These are phyloP conservation scores for Crotalus horridus DNA, from an alignment of 2,113 vertebrate genomes.

Conservation along the genomic window DNA sequence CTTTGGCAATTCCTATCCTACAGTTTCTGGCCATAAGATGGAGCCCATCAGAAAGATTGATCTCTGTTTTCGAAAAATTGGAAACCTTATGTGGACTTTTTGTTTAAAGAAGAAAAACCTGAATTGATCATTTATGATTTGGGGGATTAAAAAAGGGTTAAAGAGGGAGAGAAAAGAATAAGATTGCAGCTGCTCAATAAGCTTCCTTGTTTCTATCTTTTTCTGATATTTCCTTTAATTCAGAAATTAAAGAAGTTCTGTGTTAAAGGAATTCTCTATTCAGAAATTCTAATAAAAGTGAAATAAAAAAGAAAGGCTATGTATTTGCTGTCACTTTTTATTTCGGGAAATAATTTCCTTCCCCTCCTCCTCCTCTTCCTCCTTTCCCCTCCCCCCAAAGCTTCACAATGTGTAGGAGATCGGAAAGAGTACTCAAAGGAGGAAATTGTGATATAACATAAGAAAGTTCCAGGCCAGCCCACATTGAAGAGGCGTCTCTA, in stretches of 20 bases:
- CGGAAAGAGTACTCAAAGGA: neutral
- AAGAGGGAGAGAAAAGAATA: neutral
- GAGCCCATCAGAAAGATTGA: neutral
- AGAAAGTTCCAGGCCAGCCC: neutral
- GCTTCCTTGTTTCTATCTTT: neutral
- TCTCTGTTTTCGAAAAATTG: neutral
- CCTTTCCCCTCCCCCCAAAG: neutral
- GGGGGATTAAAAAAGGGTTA: neutral
- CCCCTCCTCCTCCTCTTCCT: neutral
- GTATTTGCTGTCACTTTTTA: neutral
- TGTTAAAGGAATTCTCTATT: neutral
- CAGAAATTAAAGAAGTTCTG: neutral
- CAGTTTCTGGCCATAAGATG: neutral
- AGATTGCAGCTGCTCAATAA: neutral
- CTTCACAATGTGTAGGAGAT: neutral
- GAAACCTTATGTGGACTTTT: neutral
- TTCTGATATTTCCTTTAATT: neutral
- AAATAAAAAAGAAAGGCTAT: neutral
- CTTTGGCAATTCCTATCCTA: neutral
- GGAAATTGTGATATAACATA: neutral
- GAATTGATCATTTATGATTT: neutral
- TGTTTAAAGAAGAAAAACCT: neutral
- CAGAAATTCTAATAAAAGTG: neutral
- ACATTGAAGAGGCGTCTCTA: neutral
- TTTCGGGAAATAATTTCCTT: neutral